Conservation (phyloP, 2,797 vertebrate species). For the Cephalopachus bancanus region DNA sequence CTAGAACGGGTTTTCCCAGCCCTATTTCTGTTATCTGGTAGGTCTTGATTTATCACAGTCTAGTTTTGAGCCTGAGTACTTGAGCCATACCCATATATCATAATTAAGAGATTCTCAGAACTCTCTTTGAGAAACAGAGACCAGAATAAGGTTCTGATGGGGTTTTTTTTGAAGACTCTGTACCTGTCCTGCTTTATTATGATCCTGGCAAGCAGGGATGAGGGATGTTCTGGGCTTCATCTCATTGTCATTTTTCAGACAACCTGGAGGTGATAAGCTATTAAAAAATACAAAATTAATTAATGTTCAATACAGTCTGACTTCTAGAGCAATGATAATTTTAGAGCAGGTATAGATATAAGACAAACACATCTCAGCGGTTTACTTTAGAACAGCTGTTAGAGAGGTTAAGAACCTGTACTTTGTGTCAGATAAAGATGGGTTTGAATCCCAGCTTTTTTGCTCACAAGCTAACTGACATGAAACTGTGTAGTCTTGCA, state of each 20-base stretch:
- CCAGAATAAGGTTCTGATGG: background rate
- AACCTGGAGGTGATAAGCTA: conserved; percentile 73
- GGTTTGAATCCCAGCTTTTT: background rate
- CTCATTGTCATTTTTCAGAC: conserved; percentile 74
- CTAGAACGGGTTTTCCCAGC: background rate
- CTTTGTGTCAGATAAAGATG: background rate
- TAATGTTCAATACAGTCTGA: conserved; percentile 42
- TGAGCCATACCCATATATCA: background rate
- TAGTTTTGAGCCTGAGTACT: background rate
- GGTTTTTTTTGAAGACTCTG: conserved; percentile 5
- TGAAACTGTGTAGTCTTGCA: background rate
- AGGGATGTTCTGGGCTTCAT: conserved; percentile 39
- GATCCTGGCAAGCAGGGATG: conserved; percentile 86
- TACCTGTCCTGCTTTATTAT: conserved; percentile 92
- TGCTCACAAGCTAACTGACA: background rate
- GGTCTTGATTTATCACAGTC: background rate
- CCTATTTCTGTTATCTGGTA: background rate
- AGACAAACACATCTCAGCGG: background rate
- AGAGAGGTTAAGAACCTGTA: conserved; percentile 12
- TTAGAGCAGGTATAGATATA: conserved; percentile 41
- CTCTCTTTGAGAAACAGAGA: conserved; percentile 26
- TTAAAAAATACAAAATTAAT: conserved; percentile 62
- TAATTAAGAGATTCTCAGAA: conserved; percentile 10
- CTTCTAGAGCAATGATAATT: background rate
- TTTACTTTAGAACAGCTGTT: conserved; percentile 19